These are phyloP conservation scores for Argynnis bischoffii DNA, from an alignment of 2,888 invertebrate genomes.

Conservation along the genomic window DNA sequence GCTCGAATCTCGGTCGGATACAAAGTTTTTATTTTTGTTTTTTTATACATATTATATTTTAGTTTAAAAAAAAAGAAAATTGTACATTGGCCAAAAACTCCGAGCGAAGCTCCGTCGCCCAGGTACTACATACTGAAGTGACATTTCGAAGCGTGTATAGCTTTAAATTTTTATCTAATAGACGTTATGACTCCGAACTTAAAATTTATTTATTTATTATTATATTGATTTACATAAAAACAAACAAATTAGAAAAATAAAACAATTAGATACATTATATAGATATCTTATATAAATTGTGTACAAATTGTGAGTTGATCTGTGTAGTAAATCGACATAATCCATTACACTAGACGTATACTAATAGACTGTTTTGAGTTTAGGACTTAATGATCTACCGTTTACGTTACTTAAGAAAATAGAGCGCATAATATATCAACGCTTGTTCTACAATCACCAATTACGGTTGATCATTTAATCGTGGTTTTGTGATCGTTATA, in stretches of 20 bases:
- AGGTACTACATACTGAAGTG: too few species aligned
- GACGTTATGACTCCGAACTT: too few species aligned
- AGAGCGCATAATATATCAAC: conserved; percentile 24
- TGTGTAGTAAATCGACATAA: conserved; percentile 3
- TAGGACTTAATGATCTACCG: conserved; percentile 21
- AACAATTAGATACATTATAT: neutral
- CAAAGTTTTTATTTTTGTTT: too few species aligned
- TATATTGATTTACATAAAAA: too few species aligned
- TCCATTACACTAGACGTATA: conserved; percentile 21
- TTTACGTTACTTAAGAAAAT: conserved; percentile 31
- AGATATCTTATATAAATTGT: neutral
- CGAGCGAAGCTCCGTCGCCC: too few species aligned
- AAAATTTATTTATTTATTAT: too few species aligned
- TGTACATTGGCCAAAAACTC: too few species aligned
- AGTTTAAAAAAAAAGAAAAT: too few species aligned
- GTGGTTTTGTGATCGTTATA: conserved; percentile 23
- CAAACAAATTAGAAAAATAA: neutral
- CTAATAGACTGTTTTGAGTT: conserved; percentile 26
- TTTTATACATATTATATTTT: too few species aligned
- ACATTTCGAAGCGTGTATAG: too few species aligned
- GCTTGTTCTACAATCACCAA: conserved; percentile 27
- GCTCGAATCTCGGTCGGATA: too few species aligned
- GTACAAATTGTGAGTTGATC: neutral
- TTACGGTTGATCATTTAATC: conserved; percentile 28
- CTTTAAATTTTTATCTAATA: too few species aligned